Evolutionary conservation across 2,888 invertebrate species (phyloP), one percentile per base, ranked within the genome.

Genomic region (Gymnoscelis rufifasciata): DNA sequence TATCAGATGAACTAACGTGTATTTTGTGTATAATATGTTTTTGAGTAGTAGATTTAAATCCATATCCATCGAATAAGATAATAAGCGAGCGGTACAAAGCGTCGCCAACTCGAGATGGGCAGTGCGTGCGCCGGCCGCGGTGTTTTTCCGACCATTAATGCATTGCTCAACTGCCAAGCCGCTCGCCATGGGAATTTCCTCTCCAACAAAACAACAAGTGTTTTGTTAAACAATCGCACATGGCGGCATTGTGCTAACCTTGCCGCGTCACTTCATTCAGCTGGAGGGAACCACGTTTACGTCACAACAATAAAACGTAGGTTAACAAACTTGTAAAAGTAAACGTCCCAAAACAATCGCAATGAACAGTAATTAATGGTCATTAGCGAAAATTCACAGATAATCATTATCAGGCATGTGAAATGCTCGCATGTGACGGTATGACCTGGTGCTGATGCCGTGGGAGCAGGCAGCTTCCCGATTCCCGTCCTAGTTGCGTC

Each of bases 131-230:
- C 49, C 41, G 48, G 40, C 24, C 23, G 27, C 19, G 51, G 69
- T 70, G 59, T 54, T 71, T 71, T 71, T 71, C 71, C 71, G 59
- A 60, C 59, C 54, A 57, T 59, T 51, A 60, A 56, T 60, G 59
- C 54, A 57, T 35, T 42, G 41, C 47, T 11, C 45, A 52, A 52
- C 54, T 54, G 43, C 27, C 43, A 36, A 35, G 47, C 43, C 47
- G 50, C 12, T 27, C 14, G 28, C 54, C 30, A 43, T 31, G 66
- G 67, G 64, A 66, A 63, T 60, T 71, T 69, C 71, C 69, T 65
- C 54, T 60, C 62, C 59, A 63, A 49, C 60, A 49, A 51, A 53
- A 47, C 43, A 38, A 36, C 47, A 41, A 43, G 44, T 33, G 10
- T 33, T 24, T 52, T 44, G 42, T 48, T 44, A 40, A 43, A 39